Evolutionary conservation across 1,140 invertebrate genomes (phyloP).

Genomic region (Arctopsyche grandis): DNA sequence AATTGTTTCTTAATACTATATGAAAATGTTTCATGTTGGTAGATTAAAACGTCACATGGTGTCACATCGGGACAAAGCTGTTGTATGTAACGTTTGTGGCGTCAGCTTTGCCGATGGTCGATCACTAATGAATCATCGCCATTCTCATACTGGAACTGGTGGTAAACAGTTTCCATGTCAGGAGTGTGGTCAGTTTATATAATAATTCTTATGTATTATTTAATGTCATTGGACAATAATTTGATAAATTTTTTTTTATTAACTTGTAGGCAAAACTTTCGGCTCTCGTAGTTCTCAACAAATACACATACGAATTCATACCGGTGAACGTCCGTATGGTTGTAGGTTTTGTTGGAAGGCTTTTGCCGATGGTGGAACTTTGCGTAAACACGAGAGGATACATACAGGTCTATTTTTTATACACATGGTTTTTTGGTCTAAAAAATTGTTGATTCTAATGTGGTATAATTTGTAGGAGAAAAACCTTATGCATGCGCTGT

Average conservation of each 20-base stretch:
- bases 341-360: conserved; percentile 99
- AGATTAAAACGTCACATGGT: conserved; percentile 72
- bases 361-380: conserved; percentile 97
- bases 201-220: conserved; percentile 1
- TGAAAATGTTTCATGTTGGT: not conserved
- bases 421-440: conserved; percentile 9
- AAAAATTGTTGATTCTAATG: conserved; percentile 1
- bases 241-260: not conserved
- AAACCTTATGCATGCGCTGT: conserved; percentile 97
- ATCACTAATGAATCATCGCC: conserved; percentile 75
- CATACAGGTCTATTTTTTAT: conserved; percentile 76
- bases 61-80: conserved; percentile 76
- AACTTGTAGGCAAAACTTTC: conserved; percentile 74
- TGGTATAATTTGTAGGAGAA: conserved; percentile 67
- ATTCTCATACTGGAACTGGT: conserved; percentile 71
- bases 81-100: conserved; percentile 76
- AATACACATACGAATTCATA: conserved; percentile 90
- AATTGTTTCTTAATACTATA: not conserved
- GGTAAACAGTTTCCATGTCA: conserved; percentile 83
- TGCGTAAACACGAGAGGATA: conserved; percentile 97
- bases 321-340: conserved; percentile 85
- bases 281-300: conserved; percentile 90
- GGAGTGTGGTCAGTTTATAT: conserved; percentile 70
- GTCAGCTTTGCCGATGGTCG: conserved; percentile 77
- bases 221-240: not conserved